Base-by-base conservation (phyloP, 2,888 invertebrate genomes). In the Patella ulyssiponensis region DNA sequence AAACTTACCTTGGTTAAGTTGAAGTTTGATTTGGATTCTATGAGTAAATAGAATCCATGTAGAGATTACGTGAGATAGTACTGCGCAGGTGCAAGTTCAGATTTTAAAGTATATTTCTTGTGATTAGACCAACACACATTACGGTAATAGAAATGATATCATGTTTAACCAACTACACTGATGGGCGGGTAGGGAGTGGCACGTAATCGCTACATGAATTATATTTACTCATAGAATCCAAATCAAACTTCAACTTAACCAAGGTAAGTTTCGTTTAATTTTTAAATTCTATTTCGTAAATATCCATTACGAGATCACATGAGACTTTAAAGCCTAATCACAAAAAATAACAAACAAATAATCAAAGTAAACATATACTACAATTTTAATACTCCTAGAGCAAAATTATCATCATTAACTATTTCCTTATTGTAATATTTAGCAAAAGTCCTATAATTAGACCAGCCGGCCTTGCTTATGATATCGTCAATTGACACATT, bases 281-380 rank as follows among this genome's bases (percentile, higher is more conserved):
- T 64, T 64, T 64, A 64, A 64, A 64, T 64, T 64, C 20, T 64
- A 64, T 64, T 64, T 9, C 58, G 58, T 64, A n/a, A 64, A n/a
- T 64, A 64, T 20, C 17, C n/a, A n/a, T 64, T 64, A 9, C 20
- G n/a, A 20, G 20, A 64, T 64, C 58, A 64, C n/a, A 17, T 64
- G 58, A 64, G 58, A 64, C 12, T 17, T 64, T 64, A 64, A 64
- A 64, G 58, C 58, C 56, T 17, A 64, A 27, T 27, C 27, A 27
- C 27, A 27, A 27, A 27, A 27, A 27, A 27, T 27, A 27, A 27
- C 27, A 27, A 27, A 27, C 27, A 27, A 27, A 27, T 27, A 27
- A 27, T 27, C 27, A 27, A 27, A 27, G 27, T 27, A 27, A 27
- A 27, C 27, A 58, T 58, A 58, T n/a, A n/a, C n/a, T n/a, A 64